These are phyloP conservation scores for Microplitis demolitor DNA, from an alignment of 1,140 invertebrate genomes.

Conservation along the genomic window DNA sequence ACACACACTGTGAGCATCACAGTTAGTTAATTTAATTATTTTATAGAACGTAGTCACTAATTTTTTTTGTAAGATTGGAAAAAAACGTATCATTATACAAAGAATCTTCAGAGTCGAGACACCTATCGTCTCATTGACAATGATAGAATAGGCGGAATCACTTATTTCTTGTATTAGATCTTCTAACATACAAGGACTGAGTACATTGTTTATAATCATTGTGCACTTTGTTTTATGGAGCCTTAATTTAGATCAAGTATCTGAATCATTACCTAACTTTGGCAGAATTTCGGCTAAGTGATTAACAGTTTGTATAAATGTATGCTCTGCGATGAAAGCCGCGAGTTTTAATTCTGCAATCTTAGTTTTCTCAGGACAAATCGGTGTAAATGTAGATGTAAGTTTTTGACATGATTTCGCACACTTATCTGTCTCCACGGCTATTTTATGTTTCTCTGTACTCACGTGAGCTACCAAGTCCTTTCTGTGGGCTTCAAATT, in stretches of 20 bases:
- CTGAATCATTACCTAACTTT: constrained; percentile 36
- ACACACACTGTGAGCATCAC: no score
- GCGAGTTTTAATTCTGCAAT: constrained; percentile 49
- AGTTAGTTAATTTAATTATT: no score
- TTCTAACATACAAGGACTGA: constrained; percentile 39
- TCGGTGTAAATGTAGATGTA: no score
- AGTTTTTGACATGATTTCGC: no score
- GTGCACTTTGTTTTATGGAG: constrained; percentile 46
- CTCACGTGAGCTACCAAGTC: no score
- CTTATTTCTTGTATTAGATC: constrained; percentile 41
- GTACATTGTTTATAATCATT: constrained; percentile 44
- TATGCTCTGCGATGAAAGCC: constrained; percentile 49
- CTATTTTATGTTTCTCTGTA: no score
- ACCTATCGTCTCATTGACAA: constrained; percentile 46
- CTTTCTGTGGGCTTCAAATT: no score
- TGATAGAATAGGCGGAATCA: constrained; percentile 42
- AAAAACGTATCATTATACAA: no score
- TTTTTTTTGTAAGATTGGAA: no score
- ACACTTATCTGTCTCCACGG: no score
- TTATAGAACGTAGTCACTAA: no score
- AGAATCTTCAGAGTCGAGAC: not conserved
- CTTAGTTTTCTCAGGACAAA: constrained; percentile 26
- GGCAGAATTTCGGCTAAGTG: constrained; percentile 40
- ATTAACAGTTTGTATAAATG: constrained; percentile 42
- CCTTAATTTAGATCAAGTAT: constrained; percentile 35